These are phyloP conservation scores for Pterocles burchelli DNA, from an alignment of 2,113 vertebrate species.

Conservation along the genomic window DNA sequence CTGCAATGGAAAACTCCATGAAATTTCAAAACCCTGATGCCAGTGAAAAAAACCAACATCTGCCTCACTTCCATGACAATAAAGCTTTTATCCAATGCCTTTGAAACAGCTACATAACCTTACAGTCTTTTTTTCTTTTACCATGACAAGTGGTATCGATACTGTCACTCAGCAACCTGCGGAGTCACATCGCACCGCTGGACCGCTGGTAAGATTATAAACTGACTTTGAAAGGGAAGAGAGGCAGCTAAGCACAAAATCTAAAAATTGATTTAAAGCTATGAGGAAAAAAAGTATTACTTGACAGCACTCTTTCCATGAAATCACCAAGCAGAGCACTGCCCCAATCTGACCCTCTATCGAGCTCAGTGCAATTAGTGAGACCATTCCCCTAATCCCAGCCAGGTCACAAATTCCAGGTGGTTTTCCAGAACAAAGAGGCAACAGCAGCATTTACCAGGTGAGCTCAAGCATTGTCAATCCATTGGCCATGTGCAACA, in stretches of 20 bases:
- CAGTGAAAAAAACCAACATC: too few relatives aligned
- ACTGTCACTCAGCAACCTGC: not conserved
- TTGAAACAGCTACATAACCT: too few relatives aligned
- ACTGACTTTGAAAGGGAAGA: not conserved
- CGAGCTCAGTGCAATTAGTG: not conserved
- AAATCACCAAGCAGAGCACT: not conserved
- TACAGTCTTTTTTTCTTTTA: too few relatives aligned
- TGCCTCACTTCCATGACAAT: too few relatives aligned
- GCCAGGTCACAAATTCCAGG: not conserved
- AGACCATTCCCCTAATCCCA: not conserved
- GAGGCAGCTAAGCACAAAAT: not conserved
- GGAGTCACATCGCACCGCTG: fast-evolving
- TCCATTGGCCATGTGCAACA: not conserved
- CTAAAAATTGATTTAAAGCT: not conserved
- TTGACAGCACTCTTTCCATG: not conserved
- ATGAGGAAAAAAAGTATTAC: not conserved
- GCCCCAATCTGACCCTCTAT: not conserved
- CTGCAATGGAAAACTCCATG: not conserved
- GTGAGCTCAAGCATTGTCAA: not conserved
- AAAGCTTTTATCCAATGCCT: too few relatives aligned
- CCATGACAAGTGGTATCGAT: not conserved
- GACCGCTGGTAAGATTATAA: not conserved
- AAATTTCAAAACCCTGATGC: not conserved
- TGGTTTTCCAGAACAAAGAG: not conserved
- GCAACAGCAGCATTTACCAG: not conserved